phyloP scores from a whole-genome alignment of 2,113 vertebrate species.

The Brachypteracias leptosomus region DNA sequence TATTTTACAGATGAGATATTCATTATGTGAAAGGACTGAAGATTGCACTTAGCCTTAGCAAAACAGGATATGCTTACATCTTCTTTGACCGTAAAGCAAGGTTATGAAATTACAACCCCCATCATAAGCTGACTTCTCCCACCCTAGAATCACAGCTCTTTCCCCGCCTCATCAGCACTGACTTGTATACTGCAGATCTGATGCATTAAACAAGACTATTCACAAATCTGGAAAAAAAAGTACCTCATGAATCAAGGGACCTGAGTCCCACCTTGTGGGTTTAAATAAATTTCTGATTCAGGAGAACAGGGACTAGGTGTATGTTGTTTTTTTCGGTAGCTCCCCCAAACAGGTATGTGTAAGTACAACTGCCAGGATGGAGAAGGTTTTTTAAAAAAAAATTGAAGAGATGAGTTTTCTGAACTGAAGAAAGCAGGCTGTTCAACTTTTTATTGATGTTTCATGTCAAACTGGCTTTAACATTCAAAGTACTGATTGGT shows the following conservation, averaged over 20 bases:
- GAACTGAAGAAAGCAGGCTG: background rate
- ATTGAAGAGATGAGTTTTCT: background rate
- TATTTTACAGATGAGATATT: background rate
- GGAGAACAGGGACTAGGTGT: background rate
- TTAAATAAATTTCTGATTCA: background rate
- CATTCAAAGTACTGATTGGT: background rate
- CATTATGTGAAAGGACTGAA: background rate
- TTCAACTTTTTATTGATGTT: background rate
- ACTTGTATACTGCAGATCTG: background rate
- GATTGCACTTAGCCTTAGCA: background rate
- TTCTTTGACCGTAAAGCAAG: background rate
- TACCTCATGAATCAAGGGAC: background rate
- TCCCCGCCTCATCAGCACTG: background rate
- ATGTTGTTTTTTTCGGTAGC: background rate
- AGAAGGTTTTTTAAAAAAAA: background rate
- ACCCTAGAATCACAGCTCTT: background rate
- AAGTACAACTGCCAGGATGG: background rate
- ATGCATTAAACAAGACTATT: background rate
- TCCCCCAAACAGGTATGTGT: background rate
- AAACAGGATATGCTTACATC: background rate
- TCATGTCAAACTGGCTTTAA: background rate
- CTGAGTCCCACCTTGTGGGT: background rate
- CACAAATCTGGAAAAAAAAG: background rate
- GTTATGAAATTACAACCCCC: background rate
- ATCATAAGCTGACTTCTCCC: background rate